A percentile compares a stretch with the other conserved stretches of the same genome.
Conservation (phyloP, 1,140 invertebrate species). For the Eupristina koningsbergeri region DNA sequence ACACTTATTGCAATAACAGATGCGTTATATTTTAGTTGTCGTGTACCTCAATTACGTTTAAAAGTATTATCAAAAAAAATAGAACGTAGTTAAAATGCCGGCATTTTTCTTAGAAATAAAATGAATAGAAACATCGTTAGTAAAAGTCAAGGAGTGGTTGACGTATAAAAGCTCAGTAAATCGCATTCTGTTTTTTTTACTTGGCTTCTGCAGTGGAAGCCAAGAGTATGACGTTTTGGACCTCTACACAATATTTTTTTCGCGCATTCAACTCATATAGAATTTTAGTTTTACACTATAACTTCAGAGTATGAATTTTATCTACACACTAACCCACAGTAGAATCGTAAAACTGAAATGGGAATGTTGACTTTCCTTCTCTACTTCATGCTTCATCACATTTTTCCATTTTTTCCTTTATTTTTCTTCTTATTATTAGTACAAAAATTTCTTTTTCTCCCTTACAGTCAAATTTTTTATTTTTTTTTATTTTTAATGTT, state of each 20-base stretch:
- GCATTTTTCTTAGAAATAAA: slow-evolving; percentile 25
- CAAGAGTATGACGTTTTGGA: not conserved
- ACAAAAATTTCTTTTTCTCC: too few species aligned
- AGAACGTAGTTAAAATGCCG: not conserved
- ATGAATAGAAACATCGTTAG: not conserved
- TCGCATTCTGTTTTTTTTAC: slow-evolving; percentile 20
- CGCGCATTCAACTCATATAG: slow-evolving; percentile 48
- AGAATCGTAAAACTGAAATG: slow-evolving; percentile 47
- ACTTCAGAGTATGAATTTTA: not conserved
- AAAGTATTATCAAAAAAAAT: not conserved
- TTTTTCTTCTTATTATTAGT: slow-evolving; percentile 20
- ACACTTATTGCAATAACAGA: not conserved
- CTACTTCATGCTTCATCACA: not conserved
- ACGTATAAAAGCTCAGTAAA: not conserved
- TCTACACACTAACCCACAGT: slow-evolving; percentile 1
- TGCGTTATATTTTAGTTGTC: not conserved
- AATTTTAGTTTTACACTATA: slow-evolving; percentile 40
- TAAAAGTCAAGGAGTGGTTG: not conserved
- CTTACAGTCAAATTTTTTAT: not conserved
- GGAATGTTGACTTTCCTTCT: slow-evolving; percentile 30
- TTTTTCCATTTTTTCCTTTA: not conserved
- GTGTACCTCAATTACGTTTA: not conserved
- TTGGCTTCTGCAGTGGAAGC: not conserved
- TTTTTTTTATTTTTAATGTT: too few species aligned
- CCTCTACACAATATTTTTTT: slow-evolving; percentile 23